Evolutionary conservation across 2,888 invertebrate species (phyloP).

Genomic region (Temnothorax unifasciatus): DNA sequence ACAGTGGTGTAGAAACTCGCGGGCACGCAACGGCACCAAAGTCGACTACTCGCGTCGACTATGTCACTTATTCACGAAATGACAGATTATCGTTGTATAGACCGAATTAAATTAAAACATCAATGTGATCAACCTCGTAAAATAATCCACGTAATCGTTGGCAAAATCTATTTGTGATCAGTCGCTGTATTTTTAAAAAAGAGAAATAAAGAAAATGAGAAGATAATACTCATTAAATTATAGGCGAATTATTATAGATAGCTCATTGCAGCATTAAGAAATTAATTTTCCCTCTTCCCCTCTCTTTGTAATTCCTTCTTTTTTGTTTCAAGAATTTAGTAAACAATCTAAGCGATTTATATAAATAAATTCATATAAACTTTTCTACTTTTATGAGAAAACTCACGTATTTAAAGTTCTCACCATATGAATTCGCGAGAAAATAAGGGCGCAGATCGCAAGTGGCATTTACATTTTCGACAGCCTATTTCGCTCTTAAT

Average conservation of each 20-base stretch:
- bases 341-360: neutral
- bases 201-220: neutral
- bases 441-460: neutral
- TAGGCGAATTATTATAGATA: neutral
- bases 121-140: neutral
- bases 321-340: neutral
- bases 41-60: neutral
- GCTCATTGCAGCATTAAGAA: neutral
- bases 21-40: slow-evolving; percentile 49
- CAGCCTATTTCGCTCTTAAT: slow-evolving; percentile 81
- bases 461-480: slow-evolving; percentile 70
- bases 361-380: neutral
- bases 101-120: neutral
- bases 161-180: neutral
- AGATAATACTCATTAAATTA: neutral
- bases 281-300: neutral
- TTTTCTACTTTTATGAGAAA: neutral
- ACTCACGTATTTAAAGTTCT: neutral
- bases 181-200: neutral
- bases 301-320: neutral
- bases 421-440: neutral
- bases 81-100: slow-evolving; percentile 20
- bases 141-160: neutral
- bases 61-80: neutral
- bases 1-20: slow-evolving; percentile 68